phyloP scores from a whole-genome alignment of 2,113 vertebrate species.

The Actenoides lindsayi region DNA sequence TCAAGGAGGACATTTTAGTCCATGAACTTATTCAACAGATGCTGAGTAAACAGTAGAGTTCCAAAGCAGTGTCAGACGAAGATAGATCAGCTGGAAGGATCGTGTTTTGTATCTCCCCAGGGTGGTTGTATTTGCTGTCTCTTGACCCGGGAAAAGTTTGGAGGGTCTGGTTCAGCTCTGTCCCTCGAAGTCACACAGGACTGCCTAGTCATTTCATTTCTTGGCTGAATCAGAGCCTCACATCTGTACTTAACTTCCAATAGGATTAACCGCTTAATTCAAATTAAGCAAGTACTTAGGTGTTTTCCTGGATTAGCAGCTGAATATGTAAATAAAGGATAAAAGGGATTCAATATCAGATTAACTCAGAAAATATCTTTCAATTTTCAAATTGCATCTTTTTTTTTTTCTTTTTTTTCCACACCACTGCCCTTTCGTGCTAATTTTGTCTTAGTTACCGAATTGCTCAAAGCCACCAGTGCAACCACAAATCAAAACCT shows the following conservation, averaged over 20 bases:
- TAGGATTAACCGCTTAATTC: conserved; percentile 15
- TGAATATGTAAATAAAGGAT: conserved; percentile 46
- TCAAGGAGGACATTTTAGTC: background rate
- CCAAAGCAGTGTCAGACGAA: background rate
- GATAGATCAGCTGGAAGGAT: background rate
- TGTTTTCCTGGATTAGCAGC: conserved; percentile 48
- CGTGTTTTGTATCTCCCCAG: background rate
- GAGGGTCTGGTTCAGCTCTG: background rate
- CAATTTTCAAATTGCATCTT: background rate
- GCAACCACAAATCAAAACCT: background rate
- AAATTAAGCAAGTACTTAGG: conserved; percentile 14
- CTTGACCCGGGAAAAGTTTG: background rate
- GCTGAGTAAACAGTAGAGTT: background rate
- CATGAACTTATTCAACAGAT: background rate
- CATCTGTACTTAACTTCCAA: background rate
- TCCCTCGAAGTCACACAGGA: background rate
- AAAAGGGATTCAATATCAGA: conserved; percentile 13
- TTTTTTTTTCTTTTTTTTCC: background rate
- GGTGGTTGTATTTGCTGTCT: background rate
- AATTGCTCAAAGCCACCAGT: background rate
- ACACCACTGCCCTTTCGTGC: background rate
- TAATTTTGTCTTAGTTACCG: background rate
- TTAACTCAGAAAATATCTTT: conserved; percentile 1
- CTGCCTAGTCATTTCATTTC: background rate
- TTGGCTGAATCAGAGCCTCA: background rate